Evolutionary conservation across 2,888 invertebrate genomes (phyloP).

Genomic region (Scaptodrosophila latifasciaeformis): DNA sequence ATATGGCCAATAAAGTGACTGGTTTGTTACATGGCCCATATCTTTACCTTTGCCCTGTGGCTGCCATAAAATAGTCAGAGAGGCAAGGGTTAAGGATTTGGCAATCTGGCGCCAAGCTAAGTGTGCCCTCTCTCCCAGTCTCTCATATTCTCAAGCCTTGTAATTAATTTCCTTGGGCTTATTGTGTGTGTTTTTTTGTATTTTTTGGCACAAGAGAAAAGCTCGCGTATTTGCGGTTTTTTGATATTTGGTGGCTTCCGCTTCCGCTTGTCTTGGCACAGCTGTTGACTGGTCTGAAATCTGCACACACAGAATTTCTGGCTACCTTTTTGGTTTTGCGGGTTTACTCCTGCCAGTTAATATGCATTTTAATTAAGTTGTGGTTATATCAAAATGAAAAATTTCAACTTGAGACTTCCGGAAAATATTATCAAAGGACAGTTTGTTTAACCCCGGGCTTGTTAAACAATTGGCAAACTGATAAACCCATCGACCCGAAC

Average conservation of each 20-base stretch:
- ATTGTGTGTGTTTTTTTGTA: too few species aligned
- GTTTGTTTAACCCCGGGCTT: not conserved
- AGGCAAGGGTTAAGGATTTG: not conserved
- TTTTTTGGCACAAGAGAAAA: too few species aligned
- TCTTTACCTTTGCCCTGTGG: conserved; percentile 3
- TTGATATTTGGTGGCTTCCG: conserved; percentile 17
- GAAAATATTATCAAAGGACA: conserved; percentile 1
- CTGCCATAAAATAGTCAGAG: conserved; percentile 2
- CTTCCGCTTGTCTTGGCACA: conserved; percentile 16
- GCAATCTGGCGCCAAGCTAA: too few species aligned
- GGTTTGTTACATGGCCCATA: conserved; percentile 8
- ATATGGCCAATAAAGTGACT: conserved; percentile 59
- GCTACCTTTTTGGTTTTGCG: not conserved
- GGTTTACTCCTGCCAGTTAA: too few species aligned
- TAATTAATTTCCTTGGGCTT: conserved; percentile 60
- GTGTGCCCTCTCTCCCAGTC: not conserved
- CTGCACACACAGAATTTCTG: conserved; percentile 43
- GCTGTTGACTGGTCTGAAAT: conserved; percentile 39
- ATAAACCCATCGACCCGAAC: too few species aligned
- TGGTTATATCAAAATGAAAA: not conserved
- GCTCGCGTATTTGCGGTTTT: conserved; percentile 34
- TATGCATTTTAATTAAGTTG: conserved; percentile 49
- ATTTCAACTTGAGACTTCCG: not conserved
- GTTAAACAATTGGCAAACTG: not conserved
- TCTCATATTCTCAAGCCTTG: conserved; percentile 11